Evolutionary conservation across 2,888 invertebrate genomes (phyloP).

Genomic region (Ceriagrion tenellum): DNA sequence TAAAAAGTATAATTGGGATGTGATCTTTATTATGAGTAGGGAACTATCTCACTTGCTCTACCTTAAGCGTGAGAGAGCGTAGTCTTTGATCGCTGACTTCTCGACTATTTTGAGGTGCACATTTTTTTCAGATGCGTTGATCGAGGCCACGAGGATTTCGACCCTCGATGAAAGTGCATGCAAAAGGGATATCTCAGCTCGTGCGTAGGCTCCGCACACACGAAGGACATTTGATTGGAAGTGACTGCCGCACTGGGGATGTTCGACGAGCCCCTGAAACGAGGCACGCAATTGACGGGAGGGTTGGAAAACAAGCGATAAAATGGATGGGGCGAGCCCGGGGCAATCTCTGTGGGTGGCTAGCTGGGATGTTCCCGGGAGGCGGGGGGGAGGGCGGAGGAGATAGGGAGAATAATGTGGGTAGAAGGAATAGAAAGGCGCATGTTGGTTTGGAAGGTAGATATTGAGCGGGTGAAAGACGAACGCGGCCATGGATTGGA

Average conservation of each 20-base stretch:
- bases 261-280: background rate
- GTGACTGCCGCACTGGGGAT: background rate
- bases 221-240: conserved; percentile 16
- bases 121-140: no score
- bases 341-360: background rate
- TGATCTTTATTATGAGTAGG: no score
- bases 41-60: no score
- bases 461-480: background rate
- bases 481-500: background rate
- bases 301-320: background rate
- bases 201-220: background rate
- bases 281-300: background rate
- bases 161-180: background rate
- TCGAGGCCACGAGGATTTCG: background rate
- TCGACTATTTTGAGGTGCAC: no score
- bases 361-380: background rate
- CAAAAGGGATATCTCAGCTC: background rate
- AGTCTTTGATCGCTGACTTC: no score
- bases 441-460: background rate
- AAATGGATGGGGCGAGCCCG: background rate
- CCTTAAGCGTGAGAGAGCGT: no score
- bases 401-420: background rate
- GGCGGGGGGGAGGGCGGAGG: no score
- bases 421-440: background rate
- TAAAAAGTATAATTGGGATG: no score